Evolutionary conservation across 2,113 vertebrate genomes (phyloP).

Genomic region (Neotragus moschatus): DNA sequence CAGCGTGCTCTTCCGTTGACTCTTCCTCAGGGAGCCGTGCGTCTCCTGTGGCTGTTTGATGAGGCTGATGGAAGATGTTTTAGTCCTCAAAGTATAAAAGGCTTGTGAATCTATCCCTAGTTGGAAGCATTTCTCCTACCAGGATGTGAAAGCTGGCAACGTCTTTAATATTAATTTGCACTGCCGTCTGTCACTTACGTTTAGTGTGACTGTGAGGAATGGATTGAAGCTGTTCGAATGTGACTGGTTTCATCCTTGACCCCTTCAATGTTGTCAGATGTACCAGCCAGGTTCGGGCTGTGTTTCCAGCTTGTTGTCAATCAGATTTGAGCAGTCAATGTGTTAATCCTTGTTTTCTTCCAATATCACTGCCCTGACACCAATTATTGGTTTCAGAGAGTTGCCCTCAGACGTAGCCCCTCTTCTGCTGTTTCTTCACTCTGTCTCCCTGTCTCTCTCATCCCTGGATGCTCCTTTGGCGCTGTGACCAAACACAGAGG

Average conservation of each 20-base stretch:
- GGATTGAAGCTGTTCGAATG: slow-evolving; percentile 39
- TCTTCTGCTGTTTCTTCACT: background rate
- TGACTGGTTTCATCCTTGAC: slow-evolving; percentile 24
- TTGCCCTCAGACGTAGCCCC: background rate
- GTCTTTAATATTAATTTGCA: slow-evolving; percentile 55
- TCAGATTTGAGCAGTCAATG: background rate
- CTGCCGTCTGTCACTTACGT: slow-evolving; percentile 40
- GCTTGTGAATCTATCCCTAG: background rate
- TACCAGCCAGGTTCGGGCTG: slow-evolving; percentile 42
- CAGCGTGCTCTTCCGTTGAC: rapidly evolving
- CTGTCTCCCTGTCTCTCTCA: background rate
- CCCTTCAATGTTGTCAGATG: slow-evolving; percentile 8
- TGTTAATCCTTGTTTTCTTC: background rate
- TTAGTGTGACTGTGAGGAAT: slow-evolving; percentile 33
- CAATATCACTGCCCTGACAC: background rate
- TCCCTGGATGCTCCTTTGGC: background rate
- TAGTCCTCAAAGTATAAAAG: slow-evolving; percentile 7
- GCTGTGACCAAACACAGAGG: background rate
- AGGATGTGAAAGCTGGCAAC: slow-evolving; percentile 44
- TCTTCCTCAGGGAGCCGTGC: background rate
- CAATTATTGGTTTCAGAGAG: background rate
- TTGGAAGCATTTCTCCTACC: slow-evolving; percentile 38
- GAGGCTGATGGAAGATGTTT: slow-evolving; percentile 1
- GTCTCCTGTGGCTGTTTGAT: background rate
- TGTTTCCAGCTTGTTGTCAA: slow-evolving; percentile 25